Evolutionary conservation across 1,140 invertebrate species (phyloP).

Genomic region (Galleria mellonella): DNA sequence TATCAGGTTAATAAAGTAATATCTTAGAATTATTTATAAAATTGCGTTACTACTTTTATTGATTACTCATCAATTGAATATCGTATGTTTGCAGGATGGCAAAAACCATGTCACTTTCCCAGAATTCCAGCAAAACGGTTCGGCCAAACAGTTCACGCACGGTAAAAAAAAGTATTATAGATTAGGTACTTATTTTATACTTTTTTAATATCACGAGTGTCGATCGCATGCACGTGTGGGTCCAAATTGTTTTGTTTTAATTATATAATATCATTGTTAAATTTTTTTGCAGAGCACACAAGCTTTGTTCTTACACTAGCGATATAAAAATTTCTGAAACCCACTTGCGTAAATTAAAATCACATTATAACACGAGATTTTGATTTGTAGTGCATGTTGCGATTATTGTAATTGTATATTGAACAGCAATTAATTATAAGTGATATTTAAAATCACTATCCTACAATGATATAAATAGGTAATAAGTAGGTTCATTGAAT

Average conservation of each 20-base stretch:
- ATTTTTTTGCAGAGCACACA: conserved; percentile 32
- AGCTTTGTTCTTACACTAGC: conserved; percentile 23
- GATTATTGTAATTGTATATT: background rate
- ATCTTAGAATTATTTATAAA: too few relatives aligned
- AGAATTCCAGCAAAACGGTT: conserved; percentile 89
- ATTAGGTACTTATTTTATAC: conserved; percentile 74
- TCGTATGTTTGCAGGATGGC: conserved; percentile 75
- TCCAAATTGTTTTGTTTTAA: conserved; percentile 30
- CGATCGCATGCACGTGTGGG: conserved; percentile 70
- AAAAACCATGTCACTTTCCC: conserved; percentile 92
- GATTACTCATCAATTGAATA: too few relatives aligned
- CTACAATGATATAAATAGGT: too few relatives aligned
- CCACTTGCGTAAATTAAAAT: background rate
- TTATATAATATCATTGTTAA: conserved; percentile 23
- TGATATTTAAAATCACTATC: too few relatives aligned
- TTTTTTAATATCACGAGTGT: conserved; percentile 69
- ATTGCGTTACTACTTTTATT: too few relatives aligned
- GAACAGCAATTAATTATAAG: background rate
- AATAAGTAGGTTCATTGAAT: too few relatives aligned
- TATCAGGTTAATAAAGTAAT: too few relatives aligned
- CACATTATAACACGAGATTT: conserved; percentile 8
- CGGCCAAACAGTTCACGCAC: conserved; percentile 88
- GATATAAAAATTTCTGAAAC: background rate
- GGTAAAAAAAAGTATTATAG: conserved; percentile 82
- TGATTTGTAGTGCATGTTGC: conserved; percentile 11